Percentiles rank a stretch among this genome's conserved stretches.
Evolutionary conservation across 2,888 invertebrate genomes (phyloP).

Genomic region (Apodemia mormo): DNA sequence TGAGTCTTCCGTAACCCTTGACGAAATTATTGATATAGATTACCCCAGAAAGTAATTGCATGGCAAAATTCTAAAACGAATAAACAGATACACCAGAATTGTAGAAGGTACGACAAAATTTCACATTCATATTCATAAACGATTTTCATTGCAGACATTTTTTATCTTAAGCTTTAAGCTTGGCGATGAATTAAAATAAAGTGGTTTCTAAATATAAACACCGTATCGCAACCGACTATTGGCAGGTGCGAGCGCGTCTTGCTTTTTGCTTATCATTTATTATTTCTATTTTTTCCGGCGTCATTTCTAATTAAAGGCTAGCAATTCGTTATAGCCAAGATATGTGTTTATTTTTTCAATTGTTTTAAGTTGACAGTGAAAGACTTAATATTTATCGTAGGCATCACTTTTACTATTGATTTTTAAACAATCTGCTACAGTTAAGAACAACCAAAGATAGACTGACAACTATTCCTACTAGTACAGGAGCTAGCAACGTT

Average conservation of each 20-base stretch:
- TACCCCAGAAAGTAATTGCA: no score
- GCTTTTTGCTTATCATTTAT: slow-evolving; percentile 54
- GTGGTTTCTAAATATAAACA: slow-evolving; percentile 79
- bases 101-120: slow-evolving; percentile 6
- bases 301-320: slow-evolving; percentile 73
- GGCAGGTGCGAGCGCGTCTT: slow-evolving; percentile 75
- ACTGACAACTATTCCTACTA: no score
- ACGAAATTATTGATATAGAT: no score
- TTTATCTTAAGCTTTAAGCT: slow-evolving; percentile 73
- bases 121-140: slow-evolving; percentile 19
- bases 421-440: no score
- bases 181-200: slow-evolving; percentile 76
- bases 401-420: no score
- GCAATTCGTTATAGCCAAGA: slow-evolving; percentile 20
- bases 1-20: no score
- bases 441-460: no score
- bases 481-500: no score
- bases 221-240: slow-evolving; percentile 76
- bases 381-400: no score
- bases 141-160: slow-evolving; percentile 50
- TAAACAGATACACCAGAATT: slow-evolving; percentile 7
- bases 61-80: slow-evolving; percentile 25
- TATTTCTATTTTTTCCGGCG: slow-evolving; percentile 52
- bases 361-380: no score
- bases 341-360: slow-evolving; percentile 8